Evolutionary conservation across 2,113 vertebrate genomes (phyloP), one percentile per base, ranked within the genome.

Genomic region (Oreochromis aureus): DNA sequence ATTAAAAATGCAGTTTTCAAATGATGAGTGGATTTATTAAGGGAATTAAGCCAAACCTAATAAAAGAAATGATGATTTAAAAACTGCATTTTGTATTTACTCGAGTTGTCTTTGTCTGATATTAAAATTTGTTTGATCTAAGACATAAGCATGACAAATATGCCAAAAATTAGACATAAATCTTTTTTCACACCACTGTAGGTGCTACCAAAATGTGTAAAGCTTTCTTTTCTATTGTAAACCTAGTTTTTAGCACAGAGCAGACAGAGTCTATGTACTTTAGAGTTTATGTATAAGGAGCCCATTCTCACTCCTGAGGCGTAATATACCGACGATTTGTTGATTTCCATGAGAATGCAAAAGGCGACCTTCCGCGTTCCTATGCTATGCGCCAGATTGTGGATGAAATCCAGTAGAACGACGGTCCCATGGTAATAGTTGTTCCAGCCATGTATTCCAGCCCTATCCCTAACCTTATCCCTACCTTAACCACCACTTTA

Each of bases 161-260:
- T 11, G 2, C 3, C 36, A 63, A 63, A 1, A 0, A 19, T 6
- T 19, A 0, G 30, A 63, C 0, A 3, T 3, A 34, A 6, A 63
- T 34, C 1, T 4, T 63, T 63, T 34, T 63, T 6, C 59, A 34
- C 30, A 63, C 59, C 2, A 63, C 59, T 63, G 30, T 39, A n/a
- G 32, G 32, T 7, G 61, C 32, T 12, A 0, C 61, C 5, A n/a
- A 63, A 63, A 4, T 19, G 59, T 34, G 15, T 63, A 36, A 34
- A 63, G 16, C 6, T 32, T n/a, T 5, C 6, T 66, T n/a, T 12
- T n/a, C 32, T 39, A 36, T 39, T 63, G 18, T 63, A 63, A n/a
- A 1, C 0, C n/a, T 66, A 12, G 32, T 66, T 66, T 66, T 36
- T n/a, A 39, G 32, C 32, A 39, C 1, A 66, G 61, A n/a, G 18